Percentiles rank a stretch among this genome's conserved stretches.
phyloP scores from a whole-genome alignment of 2,113 vertebrate genomes.

The Calyptomena viridis region DNA sequence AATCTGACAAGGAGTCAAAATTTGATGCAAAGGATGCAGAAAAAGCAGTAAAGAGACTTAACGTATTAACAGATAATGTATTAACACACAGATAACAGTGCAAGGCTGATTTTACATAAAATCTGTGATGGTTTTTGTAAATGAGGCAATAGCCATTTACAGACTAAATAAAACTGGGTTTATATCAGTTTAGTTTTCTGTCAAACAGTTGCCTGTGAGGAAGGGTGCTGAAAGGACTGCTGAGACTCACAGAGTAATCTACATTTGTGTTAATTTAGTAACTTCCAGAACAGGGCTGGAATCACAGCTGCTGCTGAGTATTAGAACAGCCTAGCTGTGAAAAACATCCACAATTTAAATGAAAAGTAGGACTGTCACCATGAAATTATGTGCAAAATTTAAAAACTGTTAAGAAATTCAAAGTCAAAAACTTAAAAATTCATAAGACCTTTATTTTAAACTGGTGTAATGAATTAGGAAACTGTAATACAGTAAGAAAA shows the following conservation, averaged over 20 bases:
- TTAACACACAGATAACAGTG: neutral
- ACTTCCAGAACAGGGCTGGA: neutral
- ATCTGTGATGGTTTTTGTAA: neutral
- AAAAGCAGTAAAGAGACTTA: neutral
- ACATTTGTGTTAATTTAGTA: neutral
- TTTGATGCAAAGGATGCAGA: neutral
- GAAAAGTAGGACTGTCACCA: neutral
- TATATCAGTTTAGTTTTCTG: neutral
- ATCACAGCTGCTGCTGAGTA: neutral
- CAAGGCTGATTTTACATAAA: neutral
- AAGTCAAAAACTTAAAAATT: neutral
- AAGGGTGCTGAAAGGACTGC: neutral
- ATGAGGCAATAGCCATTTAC: neutral
- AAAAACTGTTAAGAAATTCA: neutral
- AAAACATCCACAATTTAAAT: neutral
- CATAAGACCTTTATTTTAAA: slow-evolving; percentile 32
- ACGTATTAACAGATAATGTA: neutral
- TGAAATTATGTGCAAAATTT: neutral
- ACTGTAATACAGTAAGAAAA: neutral
- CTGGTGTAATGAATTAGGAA: neutral
- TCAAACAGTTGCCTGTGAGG: neutral
- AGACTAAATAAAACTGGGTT: neutral
- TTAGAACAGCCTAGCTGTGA: neutral
- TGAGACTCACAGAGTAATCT: neutral
- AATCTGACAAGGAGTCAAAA: neutral